Conservation (phyloP, 1,140 invertebrate genomes). For the Nilaparvata lugens region DNA sequence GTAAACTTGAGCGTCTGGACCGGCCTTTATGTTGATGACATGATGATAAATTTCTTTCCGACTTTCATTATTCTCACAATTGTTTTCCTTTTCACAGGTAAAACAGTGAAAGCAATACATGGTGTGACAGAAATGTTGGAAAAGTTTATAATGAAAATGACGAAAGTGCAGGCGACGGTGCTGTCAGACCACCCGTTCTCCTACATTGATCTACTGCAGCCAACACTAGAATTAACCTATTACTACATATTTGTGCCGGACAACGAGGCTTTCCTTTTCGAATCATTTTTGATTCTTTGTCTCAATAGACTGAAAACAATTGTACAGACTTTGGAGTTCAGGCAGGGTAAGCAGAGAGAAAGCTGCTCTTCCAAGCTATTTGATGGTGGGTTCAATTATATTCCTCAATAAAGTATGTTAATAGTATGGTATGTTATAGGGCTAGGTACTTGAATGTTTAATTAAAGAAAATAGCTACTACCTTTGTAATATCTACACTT, state of each 20-base stretch:
- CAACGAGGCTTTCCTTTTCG: conserved; percentile 64
- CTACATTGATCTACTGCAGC: conserved; percentile 67
- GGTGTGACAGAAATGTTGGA: conserved; percentile 53
- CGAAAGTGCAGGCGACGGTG: conserved; percentile 66
- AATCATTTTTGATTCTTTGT: conserved; percentile 78
- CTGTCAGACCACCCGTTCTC: conserved; percentile 67
- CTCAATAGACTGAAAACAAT: conserved; percentile 83
- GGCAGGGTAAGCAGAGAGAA: conserved; percentile 26
- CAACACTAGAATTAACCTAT: conserved; percentile 69
- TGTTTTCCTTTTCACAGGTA: conserved; percentile 44
- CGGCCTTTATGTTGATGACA: too few relatives aligned
- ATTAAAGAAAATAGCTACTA: too few relatives aligned
- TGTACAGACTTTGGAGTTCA: conserved; percentile 40
- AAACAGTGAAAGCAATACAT: conserved; percentile 37
- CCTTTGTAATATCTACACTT: too few relatives aligned
- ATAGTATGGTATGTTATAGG: too few relatives aligned
- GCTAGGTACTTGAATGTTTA: too few relatives aligned
- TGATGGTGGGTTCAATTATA: not conserved
- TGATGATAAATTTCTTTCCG: too few relatives aligned
- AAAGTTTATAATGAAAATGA: conserved; percentile 70
- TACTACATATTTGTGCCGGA: conserved; percentile 78
- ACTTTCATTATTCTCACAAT: too few relatives aligned
- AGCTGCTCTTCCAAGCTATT: too few relatives aligned
- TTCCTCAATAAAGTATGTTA: too few relatives aligned
- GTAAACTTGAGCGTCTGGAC: too few relatives aligned